Evolutionary conservation across 2,797 vertebrate species (phyloP).

Genomic region (Poecilia wingei): DNA sequence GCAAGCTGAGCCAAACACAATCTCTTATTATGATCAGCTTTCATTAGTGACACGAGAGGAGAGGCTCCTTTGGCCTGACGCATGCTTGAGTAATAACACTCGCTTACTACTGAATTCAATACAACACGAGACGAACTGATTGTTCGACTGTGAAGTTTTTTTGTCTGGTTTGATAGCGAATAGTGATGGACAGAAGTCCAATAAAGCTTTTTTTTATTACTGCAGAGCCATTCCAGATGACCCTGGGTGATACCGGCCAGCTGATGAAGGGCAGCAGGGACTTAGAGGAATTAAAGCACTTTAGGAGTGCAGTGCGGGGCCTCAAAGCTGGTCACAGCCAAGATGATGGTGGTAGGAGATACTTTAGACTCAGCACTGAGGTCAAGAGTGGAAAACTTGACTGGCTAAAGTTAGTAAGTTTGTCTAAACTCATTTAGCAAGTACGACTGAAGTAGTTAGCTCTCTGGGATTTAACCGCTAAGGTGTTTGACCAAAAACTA

Average conservation of each 20-base stretch:
- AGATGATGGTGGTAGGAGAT: neutral
- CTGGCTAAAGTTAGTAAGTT: conserved; percentile 16
- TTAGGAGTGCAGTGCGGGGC: neutral
- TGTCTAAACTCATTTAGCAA: neutral
- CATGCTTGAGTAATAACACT: conserved; percentile 1
- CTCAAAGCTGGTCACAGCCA: neutral
- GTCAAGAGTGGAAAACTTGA: conserved; percentile 11
- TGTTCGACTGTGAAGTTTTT: conserved; percentile 14
- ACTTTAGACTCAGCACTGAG: neutral
- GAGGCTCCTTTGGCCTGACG: conserved; percentile 19
- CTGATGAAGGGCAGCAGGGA: conserved; percentile 38
- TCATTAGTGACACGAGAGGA: conserved; percentile 28
- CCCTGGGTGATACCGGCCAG: conserved; percentile 45
- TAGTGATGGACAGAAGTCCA: conserved; percentile 29
- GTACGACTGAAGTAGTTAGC: neutral
- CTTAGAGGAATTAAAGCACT: conserved; percentile 38
- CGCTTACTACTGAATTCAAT: conserved; percentile 17
- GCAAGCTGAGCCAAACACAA: conserved; percentile 10
- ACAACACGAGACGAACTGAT: conserved; percentile 15
- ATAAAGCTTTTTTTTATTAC: conserved; percentile 48
- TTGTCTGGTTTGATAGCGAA: conserved; percentile 23
- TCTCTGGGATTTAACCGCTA: neutral
- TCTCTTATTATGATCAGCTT: conserved; percentile 30
- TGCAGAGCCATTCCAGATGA: conserved; percentile 40
- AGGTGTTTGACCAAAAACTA: neutral